Conservation (phyloP, 2,888 invertebrate species). For the Lordiphosa fenestrarum region DNA sequence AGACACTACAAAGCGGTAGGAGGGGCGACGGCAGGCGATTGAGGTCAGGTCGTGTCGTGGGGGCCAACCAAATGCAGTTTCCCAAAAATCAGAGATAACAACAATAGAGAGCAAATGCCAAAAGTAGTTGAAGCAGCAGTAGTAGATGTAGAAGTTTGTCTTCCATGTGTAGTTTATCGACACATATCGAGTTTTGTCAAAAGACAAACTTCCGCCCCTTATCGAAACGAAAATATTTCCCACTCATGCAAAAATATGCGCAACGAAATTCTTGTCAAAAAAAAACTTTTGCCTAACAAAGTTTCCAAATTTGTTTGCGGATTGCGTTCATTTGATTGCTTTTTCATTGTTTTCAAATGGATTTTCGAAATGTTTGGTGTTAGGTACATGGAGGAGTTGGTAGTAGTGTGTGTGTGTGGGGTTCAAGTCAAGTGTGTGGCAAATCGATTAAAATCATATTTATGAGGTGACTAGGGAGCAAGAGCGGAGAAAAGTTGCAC, state of each 20-base stretch:
- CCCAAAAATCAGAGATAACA: constrained; percentile 59
- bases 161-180: constrained; percentile 55
- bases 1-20: constrained; percentile 35
- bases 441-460: constrained; percentile 69
- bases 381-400: background rate
- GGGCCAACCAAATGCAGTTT: constrained; percentile 55
- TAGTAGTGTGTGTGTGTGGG: constrained; percentile 3
- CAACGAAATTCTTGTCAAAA: constrained; percentile 45
- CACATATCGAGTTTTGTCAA: constrained; percentile 47
- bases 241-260: constrained; percentile 45
- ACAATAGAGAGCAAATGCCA: constrained; percentile 38
- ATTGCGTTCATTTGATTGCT: constrained; percentile 57
- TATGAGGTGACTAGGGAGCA: constrained; percentile 41
- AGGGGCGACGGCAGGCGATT: background rate
- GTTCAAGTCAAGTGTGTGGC: constrained; percentile 34
- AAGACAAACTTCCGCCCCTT: constrained; percentile 32
- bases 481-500: too few relatives aligned
- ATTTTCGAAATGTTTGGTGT: constrained; percentile 34
- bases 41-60: constrained; percentile 46
- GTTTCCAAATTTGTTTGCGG: constrained; percentile 36
- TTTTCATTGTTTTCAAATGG: constrained; percentile 69
- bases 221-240: constrained; percentile 30
- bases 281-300: constrained; percentile 40
- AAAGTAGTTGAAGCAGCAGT: constrained; percentile 10
- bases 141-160: too few relatives aligned